phyloP scores from a whole-genome alignment of 35 echinoderm and acorn worm species.

The Diadema setosum region DNA sequence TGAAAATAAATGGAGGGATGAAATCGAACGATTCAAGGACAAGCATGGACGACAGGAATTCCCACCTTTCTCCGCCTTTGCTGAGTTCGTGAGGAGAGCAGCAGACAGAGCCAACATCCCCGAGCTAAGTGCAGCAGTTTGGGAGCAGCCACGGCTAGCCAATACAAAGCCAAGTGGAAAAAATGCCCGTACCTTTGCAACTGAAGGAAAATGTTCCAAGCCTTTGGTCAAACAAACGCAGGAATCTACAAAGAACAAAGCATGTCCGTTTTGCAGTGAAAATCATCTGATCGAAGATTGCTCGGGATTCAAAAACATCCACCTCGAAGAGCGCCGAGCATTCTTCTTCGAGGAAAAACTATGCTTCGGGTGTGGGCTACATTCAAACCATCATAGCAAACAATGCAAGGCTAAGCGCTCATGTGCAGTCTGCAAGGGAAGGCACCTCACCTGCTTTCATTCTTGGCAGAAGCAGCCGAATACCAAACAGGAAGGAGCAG shows the following conservation, averaged over 20 bases:
- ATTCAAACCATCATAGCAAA: neutral
- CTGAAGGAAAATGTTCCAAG: neutral
- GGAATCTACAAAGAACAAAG: neutral
- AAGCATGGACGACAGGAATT: neutral
- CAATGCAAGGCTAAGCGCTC: neutral
- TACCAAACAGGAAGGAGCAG: neutral
- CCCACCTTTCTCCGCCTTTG: conserved; percentile 6
- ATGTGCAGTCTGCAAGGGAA: neutral
- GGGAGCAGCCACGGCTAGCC: neutral
- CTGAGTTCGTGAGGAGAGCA: neutral
- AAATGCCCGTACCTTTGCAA: neutral
- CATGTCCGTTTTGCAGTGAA: conserved; percentile 1
- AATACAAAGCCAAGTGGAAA: neutral
- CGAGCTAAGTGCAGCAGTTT: neutral
- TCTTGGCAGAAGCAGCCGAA: neutral
- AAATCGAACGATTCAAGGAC: neutral
- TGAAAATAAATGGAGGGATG: conserved; percentile 13
- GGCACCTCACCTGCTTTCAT: neutral
- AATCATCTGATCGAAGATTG: neutral
- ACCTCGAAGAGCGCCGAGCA: neutral
- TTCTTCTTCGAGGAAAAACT: neutral
- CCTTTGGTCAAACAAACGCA: neutral
- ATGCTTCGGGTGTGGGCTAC: conserved; percentile 1
- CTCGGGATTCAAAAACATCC: neutral
- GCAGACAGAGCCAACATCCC: conserved; percentile 23